Percentiles rank a stretch among this genome's conserved stretches.
phyloP scores from a whole-genome alignment of 1,140 invertebrate genomes.

The Venustaconcha ellipsiformis region DNA sequence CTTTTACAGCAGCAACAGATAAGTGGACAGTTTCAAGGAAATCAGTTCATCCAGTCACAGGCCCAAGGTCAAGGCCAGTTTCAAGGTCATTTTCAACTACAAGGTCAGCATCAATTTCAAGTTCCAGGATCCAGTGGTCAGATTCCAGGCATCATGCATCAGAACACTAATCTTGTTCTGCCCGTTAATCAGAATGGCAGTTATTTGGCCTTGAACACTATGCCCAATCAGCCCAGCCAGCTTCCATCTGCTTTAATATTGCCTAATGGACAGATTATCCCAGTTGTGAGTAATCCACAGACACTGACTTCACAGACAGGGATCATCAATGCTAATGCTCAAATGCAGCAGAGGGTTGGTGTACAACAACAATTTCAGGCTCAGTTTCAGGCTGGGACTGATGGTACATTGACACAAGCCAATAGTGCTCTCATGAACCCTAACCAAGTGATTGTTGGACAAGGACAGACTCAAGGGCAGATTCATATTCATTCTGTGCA shows the following conservation, averaged over 20 bases:
- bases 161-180: slow-evolving; percentile 26
- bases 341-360: slow-evolving; percentile 8
- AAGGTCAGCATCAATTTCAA: slow-evolving; percentile 20
- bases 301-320: slow-evolving; percentile 31
- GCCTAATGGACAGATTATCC: slow-evolving; percentile 69
- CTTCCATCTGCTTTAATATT: slow-evolving; percentile 67
- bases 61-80: slow-evolving; percentile 32
- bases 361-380: slow-evolving; percentile 5
- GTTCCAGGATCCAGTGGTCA: too few relatives aligned
- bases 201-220: slow-evolving; percentile 46
- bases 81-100: slow-evolving; percentile 35
- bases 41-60: slow-evolving; percentile 20
- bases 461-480: too few relatives aligned
- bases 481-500: too few relatives aligned
- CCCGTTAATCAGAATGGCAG: slow-evolving; percentile 48
- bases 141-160: too few relatives aligned
- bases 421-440: slow-evolving; percentile 9
- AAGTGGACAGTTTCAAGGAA: slow-evolving; percentile 20
- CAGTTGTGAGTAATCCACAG: slow-evolving; percentile 68
- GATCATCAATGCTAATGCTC: background rate
- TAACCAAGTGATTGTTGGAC: background rate
- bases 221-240: slow-evolving; percentile 54
- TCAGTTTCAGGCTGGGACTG: background rate
- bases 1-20: slow-evolving; percentile 16
- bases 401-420: too few relatives aligned